A percentile compares a stretch with the other conserved stretches of the same genome.
Evolutionary conservation across 2,797 vertebrate species (phyloP).

Genomic region (Centroberyx gerrardi): DNA sequence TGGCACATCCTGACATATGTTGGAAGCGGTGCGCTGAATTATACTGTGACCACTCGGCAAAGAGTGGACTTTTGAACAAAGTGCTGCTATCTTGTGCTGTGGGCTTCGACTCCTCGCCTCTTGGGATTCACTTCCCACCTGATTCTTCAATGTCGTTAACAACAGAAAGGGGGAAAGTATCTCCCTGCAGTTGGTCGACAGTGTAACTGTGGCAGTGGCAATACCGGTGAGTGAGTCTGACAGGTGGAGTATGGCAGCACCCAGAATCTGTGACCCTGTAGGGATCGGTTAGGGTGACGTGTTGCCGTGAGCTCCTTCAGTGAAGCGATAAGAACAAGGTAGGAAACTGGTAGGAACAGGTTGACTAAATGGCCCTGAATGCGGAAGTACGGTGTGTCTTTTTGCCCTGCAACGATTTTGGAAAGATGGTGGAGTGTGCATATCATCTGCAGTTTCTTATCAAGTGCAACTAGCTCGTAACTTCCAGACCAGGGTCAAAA

Average conservation of each 20-base stretch:
- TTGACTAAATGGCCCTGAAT: conserved; percentile 13
- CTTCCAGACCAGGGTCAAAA: conserved; percentile 28
- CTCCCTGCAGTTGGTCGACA: conserved; percentile 17
- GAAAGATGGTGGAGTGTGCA: background rate
- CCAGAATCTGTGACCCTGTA: conserved; percentile 8
- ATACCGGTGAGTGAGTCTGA: conserved; percentile 10
- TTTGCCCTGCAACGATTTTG: conserved; percentile 2
- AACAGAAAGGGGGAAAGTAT: background rate
- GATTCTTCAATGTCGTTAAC: conserved; percentile 3
- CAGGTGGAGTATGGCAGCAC: conserved; percentile 10
- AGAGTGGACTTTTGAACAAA: background rate
- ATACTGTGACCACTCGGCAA: background rate
- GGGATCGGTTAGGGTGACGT: conserved; percentile 5
- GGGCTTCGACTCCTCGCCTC: background rate
- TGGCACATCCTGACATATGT: background rate
- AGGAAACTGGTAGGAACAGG: background rate
- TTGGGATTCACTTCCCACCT: conserved; percentile 12
- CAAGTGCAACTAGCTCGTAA: conserved; percentile 41
- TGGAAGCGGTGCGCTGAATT: background rate
- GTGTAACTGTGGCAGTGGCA: conserved; percentile 37
- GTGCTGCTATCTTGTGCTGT: conserved; percentile 41
- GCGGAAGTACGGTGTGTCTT: background rate
- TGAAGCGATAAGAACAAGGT: background rate
- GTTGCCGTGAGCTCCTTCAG: background rate
- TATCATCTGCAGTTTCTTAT: background rate